Base-by-base conservation (phyloP, 1,140 invertebrate species). In the Atta colombica region DNA sequence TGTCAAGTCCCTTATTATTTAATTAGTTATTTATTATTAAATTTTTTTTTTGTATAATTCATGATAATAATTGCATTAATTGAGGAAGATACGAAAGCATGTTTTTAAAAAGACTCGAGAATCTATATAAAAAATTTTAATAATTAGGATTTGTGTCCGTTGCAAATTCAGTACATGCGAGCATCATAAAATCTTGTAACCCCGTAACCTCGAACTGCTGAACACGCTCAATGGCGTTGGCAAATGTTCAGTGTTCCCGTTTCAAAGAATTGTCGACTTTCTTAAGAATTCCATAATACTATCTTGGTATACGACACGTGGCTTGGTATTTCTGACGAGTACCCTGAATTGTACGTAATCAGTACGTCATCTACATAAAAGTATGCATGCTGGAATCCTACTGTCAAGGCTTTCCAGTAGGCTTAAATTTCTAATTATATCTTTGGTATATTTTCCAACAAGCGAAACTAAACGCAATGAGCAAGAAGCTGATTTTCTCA, bases 131-230 rank as follows among this genome's bases (percentile, higher is more conserved):
- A 69, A 68, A 68, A 69, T 69, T 25, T 55, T 39, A n/a, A 45
- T 45, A 31, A 71, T 71, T 58, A 71, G 16, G 49, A 81, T 31
- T 51, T 49, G 51, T n/a, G 10, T 51, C 16, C 25, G 16, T 71
- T 75, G 39, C 39, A 75, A 61, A 84, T 84, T 84, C 28, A 84
- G 39, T 25, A 45, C 55, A 51, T 74, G 28, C 69, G 69, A 45
- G 55, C 69, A 63, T 84, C 39, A 84, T 75, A 75, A 84, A 75
- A 39, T 28, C 80, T 84, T 84, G 69, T 84, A 84, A 84, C 80
- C 58, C 69, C 80, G 55, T 84, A 84, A 84, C 80, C 80, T 84
- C 80, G 69, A 84, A 84, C 80, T 49, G 78, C 51, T 75, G 55
- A 74, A 84, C 55, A 74, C 39, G n/a, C 45, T 81, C 39, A 53